Conservation (phyloP, 2,797 vertebrate genomes). For the Ispidina lecontei region DNA sequence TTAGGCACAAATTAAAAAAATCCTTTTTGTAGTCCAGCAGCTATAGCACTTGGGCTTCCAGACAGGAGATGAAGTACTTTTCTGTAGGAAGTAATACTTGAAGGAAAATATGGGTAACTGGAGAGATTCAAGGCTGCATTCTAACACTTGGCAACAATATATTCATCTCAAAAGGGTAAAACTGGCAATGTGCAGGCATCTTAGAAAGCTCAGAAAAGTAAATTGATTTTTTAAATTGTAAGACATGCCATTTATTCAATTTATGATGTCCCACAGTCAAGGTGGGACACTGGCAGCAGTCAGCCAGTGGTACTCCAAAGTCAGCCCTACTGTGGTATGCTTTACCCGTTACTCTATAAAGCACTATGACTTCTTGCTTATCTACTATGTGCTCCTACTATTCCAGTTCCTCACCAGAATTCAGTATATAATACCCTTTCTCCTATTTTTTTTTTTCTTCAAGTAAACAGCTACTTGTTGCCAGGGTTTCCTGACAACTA, state of each 20-base stretch:
- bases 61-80: not conserved
- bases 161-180: not conserved
- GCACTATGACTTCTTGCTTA: not conserved
- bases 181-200: not conserved
- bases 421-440: not conserved
- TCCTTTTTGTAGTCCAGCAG: not conserved
- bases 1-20: not conserved
- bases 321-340: fast-evolving
- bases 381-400: not conserved
- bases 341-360: not conserved
- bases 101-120: not conserved
- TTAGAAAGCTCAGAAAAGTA: not conserved
- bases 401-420: not conserved
- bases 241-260: not conserved
- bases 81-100: not conserved
- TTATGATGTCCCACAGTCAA: not conserved
- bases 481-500: not conserved
- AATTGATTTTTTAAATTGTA: not conserved
- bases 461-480: not conserved
- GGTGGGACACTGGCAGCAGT: not conserved
- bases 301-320: not conserved
- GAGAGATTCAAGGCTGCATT: not conserved
- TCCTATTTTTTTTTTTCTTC: too few species aligned
- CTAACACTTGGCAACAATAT: not conserved
- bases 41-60: not conserved